Evolutionary conservation across 35 echinoderm and acorn worm genomes (phyloP), one percentile per base, ranked within the genome.

Genomic region (Chiridota heheva): DNA sequence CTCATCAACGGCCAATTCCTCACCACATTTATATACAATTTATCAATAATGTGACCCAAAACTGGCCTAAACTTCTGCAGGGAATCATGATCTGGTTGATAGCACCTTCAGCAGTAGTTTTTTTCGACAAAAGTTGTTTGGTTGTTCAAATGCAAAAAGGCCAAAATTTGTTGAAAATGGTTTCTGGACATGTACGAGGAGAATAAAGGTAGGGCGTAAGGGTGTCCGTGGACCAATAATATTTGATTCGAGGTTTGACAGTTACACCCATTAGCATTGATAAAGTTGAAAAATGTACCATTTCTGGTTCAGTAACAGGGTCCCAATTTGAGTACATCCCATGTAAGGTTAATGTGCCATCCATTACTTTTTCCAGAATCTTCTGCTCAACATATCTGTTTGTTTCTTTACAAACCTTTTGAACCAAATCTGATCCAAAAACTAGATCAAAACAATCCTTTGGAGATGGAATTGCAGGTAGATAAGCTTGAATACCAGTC

Each of bases 361-460:
- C n/a, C 8, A 28, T 6, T 7, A 61, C 33, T 61, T 61, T 31
- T 0, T 61, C 33, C 2, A 28, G 8, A 22, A 61, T 61, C 2
- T 8, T 3, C 33, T 61, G 58, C n/a, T 61, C 58, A 15, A 31
- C 58, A 22, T 61, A 61, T 22, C 3, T 22, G n/a, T 1, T 61
- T 61, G 58, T 61, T 61, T 61, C 58, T 31, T 15, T 22, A n/a
- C 58, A 3, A 15, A 61, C 33, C n/a, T 61, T 61, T 61, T 61
- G 24, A 22, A 61, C 7, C 58, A 61, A 28, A n/a, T 61, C 58
- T 31, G 25, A 1, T 61, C 24, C 33, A 22, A 61, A 61, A 61
- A 61, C 25, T 61, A 61, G n/a, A 31, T 60, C 58, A 4, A 4
- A 60, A 60, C 58, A 60, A 4, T 7, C 7, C n/a, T n/a, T 15